Base-by-base conservation (phyloP, 2,888 invertebrate species). In the Hirudinaria manillensis region DNA sequence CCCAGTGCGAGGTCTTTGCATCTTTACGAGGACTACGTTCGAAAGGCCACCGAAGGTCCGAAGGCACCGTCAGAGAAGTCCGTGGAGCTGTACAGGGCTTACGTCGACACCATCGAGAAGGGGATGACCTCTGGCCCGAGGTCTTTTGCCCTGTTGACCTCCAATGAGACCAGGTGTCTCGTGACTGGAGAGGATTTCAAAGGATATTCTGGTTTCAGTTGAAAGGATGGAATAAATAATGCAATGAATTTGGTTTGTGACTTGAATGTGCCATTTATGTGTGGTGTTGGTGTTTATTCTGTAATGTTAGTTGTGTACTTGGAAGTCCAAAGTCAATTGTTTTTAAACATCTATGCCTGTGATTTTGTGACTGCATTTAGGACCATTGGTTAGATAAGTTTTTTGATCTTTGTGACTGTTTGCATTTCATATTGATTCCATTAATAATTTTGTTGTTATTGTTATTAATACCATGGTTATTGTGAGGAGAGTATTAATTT, bases 151-250 rank as follows among this genome's bases (percentile, higher is more conserved):
- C 29, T 61, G 13, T 10, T 61, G 61, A 61, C 61, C 13, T 61
- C 24, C 61, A 7, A 16, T 10, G 29, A 61, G 61, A 21, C 24
- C 24, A 61, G 61, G 13, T 29, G 61, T 61, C 24, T 29, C 29
- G 61, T 61, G 24, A 61, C 24, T 19, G 61, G 61, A 19, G 61
- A 61, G 29, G 61, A 61, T 61, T 29, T 61, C 29, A 61, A n/a
- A 10, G 24, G 61, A 21, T 24, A 24, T 61, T 24, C 29, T n/a
- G 24, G 61, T 61, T 16, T 61, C 29, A 6, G 6, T 1, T 61
- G 61, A 61, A 61, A n/a, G 24, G 4, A n/a, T 27, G 13, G 4
- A 61, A 61, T 53, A 21, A 16, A 16, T 53, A 53, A 53, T 53
- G 13, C 13, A 53, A 53, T 56, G n/a, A 56, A 56, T 7, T 56